Evolutionary conservation across 1,140 invertebrate species (phyloP).

Genomic region (Vanessa atalanta): DNA sequence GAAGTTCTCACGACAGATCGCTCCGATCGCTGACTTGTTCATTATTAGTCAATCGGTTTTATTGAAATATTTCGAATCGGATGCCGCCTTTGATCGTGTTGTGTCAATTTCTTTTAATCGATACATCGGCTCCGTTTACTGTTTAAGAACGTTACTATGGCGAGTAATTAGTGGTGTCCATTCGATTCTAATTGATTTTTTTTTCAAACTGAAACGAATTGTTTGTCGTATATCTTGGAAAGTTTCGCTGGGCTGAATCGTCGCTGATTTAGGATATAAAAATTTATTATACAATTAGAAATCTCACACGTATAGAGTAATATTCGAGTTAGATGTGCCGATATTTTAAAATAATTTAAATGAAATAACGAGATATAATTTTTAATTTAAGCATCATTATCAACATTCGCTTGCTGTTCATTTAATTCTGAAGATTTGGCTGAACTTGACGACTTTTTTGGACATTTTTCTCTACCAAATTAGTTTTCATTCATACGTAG

Average conservation of each 20-base stretch:
- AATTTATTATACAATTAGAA: slow-evolving; percentile 36
- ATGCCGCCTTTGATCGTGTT: slow-evolving; percentile 68
- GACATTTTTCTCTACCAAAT: too few relatives aligned
- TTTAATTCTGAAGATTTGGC: too few relatives aligned
- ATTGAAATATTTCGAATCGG: slow-evolving; percentile 61
- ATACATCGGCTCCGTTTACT: slow-evolving; percentile 42
- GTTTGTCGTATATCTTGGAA: slow-evolving; percentile 39
- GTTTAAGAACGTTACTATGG: slow-evolving; percentile 37
- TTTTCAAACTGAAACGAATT: slow-evolving; percentile 46
- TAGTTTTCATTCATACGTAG: too few relatives aligned
- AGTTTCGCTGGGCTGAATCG: slow-evolving; percentile 33
- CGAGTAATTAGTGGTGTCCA: slow-evolving; percentile 45
- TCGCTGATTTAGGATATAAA: slow-evolving; percentile 45
- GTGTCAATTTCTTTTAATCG: slow-evolving; percentile 68
- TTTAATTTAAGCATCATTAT: too few relatives aligned
- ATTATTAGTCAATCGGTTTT: slow-evolving; percentile 78
- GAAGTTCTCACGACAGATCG: slow-evolving; percentile 76
- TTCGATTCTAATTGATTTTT: slow-evolving; percentile 46
- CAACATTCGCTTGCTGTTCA: too few relatives aligned
- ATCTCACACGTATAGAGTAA: slow-evolving; percentile 10
- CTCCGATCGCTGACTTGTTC: slow-evolving; percentile 58
- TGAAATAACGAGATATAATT: not conserved
- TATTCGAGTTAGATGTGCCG: not conserved
- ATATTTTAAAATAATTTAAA: not conserved
- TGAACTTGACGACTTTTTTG: too few relatives aligned